Evolutionary conservation across 2,888 invertebrate species (phyloP).

Genomic region (Strigamia transsilvanica): DNA sequence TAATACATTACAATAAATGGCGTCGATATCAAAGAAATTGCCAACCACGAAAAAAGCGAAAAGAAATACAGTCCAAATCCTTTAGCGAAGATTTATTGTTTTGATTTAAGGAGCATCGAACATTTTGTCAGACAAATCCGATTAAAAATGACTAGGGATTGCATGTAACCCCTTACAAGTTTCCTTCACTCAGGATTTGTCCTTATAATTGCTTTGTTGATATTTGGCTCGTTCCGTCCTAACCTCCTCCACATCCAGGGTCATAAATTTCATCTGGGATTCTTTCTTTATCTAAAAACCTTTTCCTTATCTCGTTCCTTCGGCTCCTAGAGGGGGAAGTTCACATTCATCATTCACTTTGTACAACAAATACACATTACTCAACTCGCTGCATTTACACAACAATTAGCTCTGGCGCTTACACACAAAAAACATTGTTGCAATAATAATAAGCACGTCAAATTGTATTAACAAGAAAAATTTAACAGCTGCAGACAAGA

Average conservation of each 20-base stretch:
- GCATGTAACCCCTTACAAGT: conserved; percentile 47
- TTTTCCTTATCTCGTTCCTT: conserved; percentile 43
- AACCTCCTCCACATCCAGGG: conserved; percentile 42
- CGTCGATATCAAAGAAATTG: not conserved
- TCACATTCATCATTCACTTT: conserved; percentile 49
- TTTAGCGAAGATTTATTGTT: conserved; percentile 9
- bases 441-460: not conserved
- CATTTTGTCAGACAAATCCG: conserved; percentile 49
- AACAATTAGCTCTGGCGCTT: not conserved
- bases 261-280: conserved; percentile 37
- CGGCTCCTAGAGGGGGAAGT: conserved; percentile 38
- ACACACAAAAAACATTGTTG: not conserved
- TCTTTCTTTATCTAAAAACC: conserved; percentile 49
- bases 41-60: not conserved
- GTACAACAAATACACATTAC: conserved; percentile 43
- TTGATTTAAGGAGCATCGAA: conserved; percentile 26
- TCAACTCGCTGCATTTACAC: conserved; percentile 44
- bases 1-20: not conserved
- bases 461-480: not conserved
- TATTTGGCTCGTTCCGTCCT: conserved; percentile 33
- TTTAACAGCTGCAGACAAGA: not conserved
- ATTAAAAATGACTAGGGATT: conserved; percentile 49
- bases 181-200: conserved; percentile 41
- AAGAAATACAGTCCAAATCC: not conserved
- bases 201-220: conserved; percentile 47